These are phyloP conservation scores for Loxodonta africana DNA, from an alignment of 2,113 vertebrate species.

Conservation along the genomic window DNA sequence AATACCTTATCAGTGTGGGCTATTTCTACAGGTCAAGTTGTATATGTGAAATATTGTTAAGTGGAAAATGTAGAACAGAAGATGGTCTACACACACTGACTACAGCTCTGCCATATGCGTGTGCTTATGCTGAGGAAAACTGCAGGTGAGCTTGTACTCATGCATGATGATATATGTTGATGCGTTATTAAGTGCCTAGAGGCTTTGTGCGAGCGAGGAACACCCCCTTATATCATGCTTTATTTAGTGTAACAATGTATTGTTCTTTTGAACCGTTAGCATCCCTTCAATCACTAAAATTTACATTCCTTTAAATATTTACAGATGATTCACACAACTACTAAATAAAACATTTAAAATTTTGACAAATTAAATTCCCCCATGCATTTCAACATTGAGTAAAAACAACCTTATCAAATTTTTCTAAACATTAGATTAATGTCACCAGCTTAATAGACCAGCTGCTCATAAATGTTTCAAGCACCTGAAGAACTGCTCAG, in stretches of 20 bases:
- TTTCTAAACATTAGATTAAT: conserved; percentile 21
- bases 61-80: background rate
- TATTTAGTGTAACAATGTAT: background rate
- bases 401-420: no score
- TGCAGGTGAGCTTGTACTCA: background rate
- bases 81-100: background rate
- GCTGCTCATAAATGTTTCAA: background rate
- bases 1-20: background rate
- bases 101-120: background rate
- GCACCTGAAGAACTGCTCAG: background rate
- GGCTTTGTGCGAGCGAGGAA: background rate
- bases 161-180: background rate
- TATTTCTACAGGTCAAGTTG: background rate
- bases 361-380: background rate
- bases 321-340: no score
- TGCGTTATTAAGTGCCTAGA: background rate
- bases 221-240: no score
- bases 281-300: conserved; percentile 6
- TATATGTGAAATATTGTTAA: background rate
- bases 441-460: background rate
- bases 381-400: background rate
- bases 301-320: background rate
- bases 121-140: background rate
- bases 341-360: background rate
- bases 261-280: conserved; percentile 17